These are phyloP conservation scores for Pseudeuparius sepicola DNA, from an alignment of 2,888 invertebrate genomes.

Conservation along the genomic window DNA sequence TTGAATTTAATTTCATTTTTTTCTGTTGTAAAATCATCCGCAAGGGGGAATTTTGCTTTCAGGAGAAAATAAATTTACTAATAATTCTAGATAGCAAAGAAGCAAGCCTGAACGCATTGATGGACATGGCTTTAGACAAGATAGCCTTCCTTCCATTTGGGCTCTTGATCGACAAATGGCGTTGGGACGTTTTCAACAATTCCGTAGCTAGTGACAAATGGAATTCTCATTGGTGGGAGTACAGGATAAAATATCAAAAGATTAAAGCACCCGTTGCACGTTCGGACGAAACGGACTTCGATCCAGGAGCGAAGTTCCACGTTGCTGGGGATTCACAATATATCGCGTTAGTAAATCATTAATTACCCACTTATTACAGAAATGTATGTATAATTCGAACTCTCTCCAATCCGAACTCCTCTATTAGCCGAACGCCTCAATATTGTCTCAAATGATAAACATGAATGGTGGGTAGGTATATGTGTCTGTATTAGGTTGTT, in stretches of 20 bases:
- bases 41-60: too few species aligned
- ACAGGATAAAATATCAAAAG: slow-evolving; percentile 39
- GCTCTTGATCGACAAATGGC: slow-evolving; percentile 46
- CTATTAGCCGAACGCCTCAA: too few species aligned
- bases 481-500: too few species aligned
- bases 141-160: slow-evolving; percentile 49
- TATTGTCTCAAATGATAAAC: too few species aligned
- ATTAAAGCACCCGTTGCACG: slow-evolving; percentile 39
- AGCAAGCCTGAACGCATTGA: slow-evolving; percentile 41
- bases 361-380: too few species aligned
- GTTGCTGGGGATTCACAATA: slow-evolving; percentile 40
- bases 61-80: too few species aligned
- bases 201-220: slow-evolving; percentile 36
- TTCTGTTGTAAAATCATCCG: too few species aligned
- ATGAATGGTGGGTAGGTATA: too few species aligned
- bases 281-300: slow-evolving; percentile 38
- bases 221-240: slow-evolving; percentile 40
- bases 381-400: too few species aligned
- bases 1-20: too few species aligned
- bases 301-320: slow-evolving; percentile 42
- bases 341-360: slow-evolving; percentile 33
- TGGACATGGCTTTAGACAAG: slow-evolving; percentile 41
- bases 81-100: slow-evolving; percentile 25
- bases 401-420: too few species aligned
- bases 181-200: slow-evolving; percentile 48